Percentiles rank a stretch among this genome's conserved stretches.
Evolutionary conservation across 2,113 vertebrate genomes (phyloP).

Genomic region (Apteryx owenii): DNA sequence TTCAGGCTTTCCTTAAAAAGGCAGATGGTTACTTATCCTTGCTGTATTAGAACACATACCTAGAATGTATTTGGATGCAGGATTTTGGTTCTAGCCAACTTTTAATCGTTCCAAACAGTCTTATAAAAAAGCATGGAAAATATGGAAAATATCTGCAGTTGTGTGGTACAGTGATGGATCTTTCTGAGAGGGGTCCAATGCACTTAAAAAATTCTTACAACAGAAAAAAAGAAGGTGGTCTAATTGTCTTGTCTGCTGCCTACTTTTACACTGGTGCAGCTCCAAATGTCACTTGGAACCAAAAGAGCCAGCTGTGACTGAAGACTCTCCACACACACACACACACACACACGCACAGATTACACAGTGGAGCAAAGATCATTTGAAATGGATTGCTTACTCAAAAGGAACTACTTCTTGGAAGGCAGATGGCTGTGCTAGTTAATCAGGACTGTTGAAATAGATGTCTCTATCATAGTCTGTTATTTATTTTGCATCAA

Average conservation of each 20-base stretch:
- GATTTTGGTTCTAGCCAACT: neutral
- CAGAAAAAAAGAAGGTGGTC: fast-evolving
- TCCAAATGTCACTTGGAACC: constrained; percentile 46
- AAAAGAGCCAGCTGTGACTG: constrained; percentile 17
- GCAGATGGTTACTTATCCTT: neutral
- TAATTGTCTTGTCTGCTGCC: neutral
- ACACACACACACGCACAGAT: constrained; percentile 25
- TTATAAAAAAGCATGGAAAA: neutral
- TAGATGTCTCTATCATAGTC: constrained; percentile 52
- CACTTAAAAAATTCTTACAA: neutral
- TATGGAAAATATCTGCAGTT: neutral
- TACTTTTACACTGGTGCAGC: constrained; percentile 2
- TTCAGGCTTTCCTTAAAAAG: neutral
- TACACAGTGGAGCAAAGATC: constrained; percentile 60
- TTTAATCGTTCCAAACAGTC: neutral
- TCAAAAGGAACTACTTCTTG: constrained; percentile 46
- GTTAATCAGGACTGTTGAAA: constrained; percentile 44
- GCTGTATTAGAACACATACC: neutral
- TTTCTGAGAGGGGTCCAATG: neutral
- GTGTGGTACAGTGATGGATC: fast-evolving
- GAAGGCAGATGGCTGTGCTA: constrained; percentile 19
- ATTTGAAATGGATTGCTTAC: constrained; percentile 62
- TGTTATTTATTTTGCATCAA: constrained; percentile 48
- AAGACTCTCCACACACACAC: constrained; percentile 33
- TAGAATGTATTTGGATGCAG: neutral